Base-by-base conservation (phyloP, 2,888 invertebrate genomes). In the Lochmaea capreae region DNA sequence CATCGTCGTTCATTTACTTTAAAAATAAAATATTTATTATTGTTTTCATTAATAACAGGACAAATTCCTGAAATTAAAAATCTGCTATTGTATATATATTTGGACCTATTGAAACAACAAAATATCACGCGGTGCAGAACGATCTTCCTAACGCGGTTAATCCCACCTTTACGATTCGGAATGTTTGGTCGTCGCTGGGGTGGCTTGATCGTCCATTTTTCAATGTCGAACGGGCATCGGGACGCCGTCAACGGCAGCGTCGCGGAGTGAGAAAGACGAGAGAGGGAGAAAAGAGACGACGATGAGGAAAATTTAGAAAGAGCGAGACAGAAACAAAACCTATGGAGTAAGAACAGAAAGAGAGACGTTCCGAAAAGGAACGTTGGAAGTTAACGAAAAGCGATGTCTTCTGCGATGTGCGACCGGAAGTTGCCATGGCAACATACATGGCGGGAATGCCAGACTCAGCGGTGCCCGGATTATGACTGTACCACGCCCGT, bases 401-500 rank as follows among this genome's bases (percentile, higher is more conserved):
- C 74, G 76, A 74, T 67, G 74, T 75, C 73, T 74, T 74, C 72
- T 70, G 59, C 66, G 67, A 68, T 62, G 76, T 71, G 76, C 70
- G 71, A 75, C 71, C 76, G 75, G 75, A 78, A 75, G 81, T 83
- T 75, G 77, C 79, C 79, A 83, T 82, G 79, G 81, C 75, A 81
- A 84, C 83, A 79, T 80, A 81, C 82, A 81, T 82, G 82, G 81
- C 82, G 79, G 81, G 83, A 81, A 82, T 81, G 79, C 80, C 81
- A 83, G 83, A 82, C 82, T 81, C 78, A 65, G 77, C 72, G 83
- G 82, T 79, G 81, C 83, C 82, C 76, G 75, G 72, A 73, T 77
- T 74, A 68, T 78, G 69, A 63, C 18, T 68, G 67, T 72, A 67
- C 74, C 77, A 76, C 75, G 74, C 76, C 77, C 77, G 77, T 59